These are phyloP conservation scores for Sardinella longiceps DNA, from an alignment of 2,797 vertebrate species.

Conservation along the genomic window DNA sequence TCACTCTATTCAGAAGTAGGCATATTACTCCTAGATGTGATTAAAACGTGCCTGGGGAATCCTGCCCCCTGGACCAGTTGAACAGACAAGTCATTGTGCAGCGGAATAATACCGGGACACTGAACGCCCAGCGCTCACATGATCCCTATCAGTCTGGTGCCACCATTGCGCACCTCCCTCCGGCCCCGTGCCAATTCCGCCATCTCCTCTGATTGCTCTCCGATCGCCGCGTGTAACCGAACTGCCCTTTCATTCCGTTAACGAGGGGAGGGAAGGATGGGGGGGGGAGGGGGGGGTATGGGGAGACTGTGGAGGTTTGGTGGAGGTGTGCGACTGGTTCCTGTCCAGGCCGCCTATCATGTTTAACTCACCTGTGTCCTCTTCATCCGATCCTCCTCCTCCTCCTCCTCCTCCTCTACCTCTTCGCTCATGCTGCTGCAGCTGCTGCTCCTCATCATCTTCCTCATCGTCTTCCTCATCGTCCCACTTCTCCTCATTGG, in stretches of 20 bases:
- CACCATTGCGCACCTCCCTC: not conserved
- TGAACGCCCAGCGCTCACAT: not conserved
- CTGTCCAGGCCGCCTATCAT: not conserved
- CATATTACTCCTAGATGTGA: not conserved
- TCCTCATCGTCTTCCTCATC: constrained; percentile 72
- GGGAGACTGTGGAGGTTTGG: not conserved
- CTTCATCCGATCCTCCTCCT: constrained; percentile 77
- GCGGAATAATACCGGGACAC: not conserved
- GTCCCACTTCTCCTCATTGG: constrained; percentile 88
- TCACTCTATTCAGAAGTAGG: not conserved
- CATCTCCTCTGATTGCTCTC: constrained; percentile 12
- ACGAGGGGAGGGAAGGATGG: not conserved
- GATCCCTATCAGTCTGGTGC: constrained; percentile 10
- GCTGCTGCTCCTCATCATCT: not conserved
- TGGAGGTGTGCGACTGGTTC: not conserved
- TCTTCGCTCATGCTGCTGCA: not conserved
- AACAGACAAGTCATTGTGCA: constrained; percentile 19
- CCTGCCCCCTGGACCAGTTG: not conserved
- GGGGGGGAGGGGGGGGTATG: not conserved
- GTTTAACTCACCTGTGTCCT: constrained; percentile 79
- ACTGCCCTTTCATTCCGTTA: constrained; percentile 11
- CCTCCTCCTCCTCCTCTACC: constrained; percentile 41
- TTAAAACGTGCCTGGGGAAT: constrained; percentile 5
- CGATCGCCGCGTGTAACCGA: not conserved
- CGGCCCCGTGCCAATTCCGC: not conserved